A percentile compares a stretch with the other conserved stretches of the same genome.
phyloP scores from a whole-genome alignment of 2,113 vertebrate genomes.

The Aspiorhynchus laticeps region DNA sequence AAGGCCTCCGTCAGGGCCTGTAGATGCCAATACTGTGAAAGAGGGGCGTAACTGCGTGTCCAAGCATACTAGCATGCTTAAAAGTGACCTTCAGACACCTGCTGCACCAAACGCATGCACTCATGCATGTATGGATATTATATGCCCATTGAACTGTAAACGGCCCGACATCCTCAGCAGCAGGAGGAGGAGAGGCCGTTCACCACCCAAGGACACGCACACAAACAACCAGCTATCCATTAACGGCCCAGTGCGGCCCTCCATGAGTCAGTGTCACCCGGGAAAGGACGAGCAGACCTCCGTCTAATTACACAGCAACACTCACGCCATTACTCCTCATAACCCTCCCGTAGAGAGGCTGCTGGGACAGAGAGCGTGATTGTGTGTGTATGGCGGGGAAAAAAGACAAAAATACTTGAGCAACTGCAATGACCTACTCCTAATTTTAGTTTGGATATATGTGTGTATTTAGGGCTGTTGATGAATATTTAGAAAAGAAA shows the following conservation, averaged over 20 bases:
- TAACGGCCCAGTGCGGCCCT: neutral
- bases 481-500: neutral
- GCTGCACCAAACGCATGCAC: neutral
- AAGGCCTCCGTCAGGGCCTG: neutral
- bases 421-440: neutral
- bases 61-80: neutral
- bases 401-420: neutral
- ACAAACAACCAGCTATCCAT: slow-evolving; percentile 22
- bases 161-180: neutral
- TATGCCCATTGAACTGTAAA: neutral
- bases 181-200: neutral
- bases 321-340: slow-evolving; percentile 4
- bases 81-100: slow-evolving; percentile 28
- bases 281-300: slow-evolving; percentile 29
- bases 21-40: slow-evolving; percentile 18
- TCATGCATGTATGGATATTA: neutral
- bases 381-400: neutral
- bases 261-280: slow-evolving; percentile 18
- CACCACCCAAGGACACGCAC: neutral
- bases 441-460: neutral
- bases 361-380: neutral
- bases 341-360: neutral
- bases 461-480: neutral
- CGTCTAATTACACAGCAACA: slow-evolving; percentile 23
- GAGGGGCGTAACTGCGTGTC: neutral